These are phyloP conservation scores for Hypothenemus hampei DNA, from an alignment of 1,140 invertebrate genomes.

Conservation along the genomic window DNA sequence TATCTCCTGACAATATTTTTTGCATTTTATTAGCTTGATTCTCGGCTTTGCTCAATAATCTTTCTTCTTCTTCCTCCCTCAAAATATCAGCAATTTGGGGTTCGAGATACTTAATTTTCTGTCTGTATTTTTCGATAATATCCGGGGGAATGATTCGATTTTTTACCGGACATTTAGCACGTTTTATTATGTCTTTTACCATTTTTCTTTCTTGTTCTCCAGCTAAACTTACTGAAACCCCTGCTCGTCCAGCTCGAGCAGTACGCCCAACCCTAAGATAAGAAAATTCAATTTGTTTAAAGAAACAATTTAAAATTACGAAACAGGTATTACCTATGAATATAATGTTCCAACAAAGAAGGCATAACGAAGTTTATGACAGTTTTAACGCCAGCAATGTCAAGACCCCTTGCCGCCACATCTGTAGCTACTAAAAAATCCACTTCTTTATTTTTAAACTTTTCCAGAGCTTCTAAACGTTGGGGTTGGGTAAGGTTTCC, in stretches of 20 bases:
- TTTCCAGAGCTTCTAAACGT: constrained; percentile 80
- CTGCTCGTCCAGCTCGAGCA: constrained; percentile 84
- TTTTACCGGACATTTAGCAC: constrained; percentile 80
- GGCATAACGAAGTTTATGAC: constrained; percentile 97
- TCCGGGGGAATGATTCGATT: constrained; percentile 80
- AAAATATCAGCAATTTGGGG: constrained; percentile 75
- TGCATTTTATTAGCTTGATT: constrained; percentile 77
- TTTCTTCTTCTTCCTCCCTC: constrained; percentile 79
- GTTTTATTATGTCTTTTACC: constrained; percentile 88
- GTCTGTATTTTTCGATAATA: constrained; percentile 82
- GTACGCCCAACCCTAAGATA: constrained; percentile 64
- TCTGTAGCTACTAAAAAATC: constrained; percentile 95
- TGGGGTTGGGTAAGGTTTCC: constrained; percentile 92
- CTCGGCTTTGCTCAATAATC: constrained; percentile 76
- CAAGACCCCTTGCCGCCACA: constrained; percentile 92
- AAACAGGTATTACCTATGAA: constrained; percentile 56
- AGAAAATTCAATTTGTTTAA: not conserved
- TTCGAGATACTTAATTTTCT: constrained; percentile 67
- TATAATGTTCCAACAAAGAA: constrained; percentile 89
- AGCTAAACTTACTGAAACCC: constrained; percentile 89
- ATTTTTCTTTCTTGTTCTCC: constrained; percentile 87
- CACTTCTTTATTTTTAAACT: constrained; percentile 83
- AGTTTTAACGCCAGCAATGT: constrained; percentile 94
- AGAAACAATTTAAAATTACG: not conserved
- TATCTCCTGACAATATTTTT: constrained; percentile 59